Conservation (phyloP, 2,888 invertebrate species). For the Chrysina gloriosa region DNA sequence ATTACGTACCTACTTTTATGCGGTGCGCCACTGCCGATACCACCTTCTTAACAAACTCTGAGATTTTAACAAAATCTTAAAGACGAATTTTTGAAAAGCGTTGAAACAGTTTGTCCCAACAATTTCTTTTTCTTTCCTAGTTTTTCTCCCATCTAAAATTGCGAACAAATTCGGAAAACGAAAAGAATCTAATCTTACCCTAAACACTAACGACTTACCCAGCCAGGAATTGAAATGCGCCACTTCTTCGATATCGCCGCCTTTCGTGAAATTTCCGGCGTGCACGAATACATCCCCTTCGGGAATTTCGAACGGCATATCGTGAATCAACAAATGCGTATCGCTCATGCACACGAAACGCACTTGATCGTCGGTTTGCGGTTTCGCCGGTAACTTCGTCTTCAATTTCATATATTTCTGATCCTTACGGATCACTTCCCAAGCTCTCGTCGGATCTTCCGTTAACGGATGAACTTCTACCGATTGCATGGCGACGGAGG, state of each 20-base stretch:
- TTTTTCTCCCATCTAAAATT: not conserved
- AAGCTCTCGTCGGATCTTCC: constrained; percentile 78
- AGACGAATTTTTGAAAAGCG: too few species aligned
- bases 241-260: constrained; percentile 80
- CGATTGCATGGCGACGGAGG: constrained; percentile 11
- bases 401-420: constrained; percentile 77
- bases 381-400: constrained; percentile 69
- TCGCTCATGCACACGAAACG: constrained; percentile 89
- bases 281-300: constrained; percentile 85
- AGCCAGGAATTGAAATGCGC: constrained; percentile 82
- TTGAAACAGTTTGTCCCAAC: too few species aligned
- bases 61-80: too few species aligned
- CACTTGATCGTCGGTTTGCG: constrained; percentile 72
- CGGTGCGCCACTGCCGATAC: too few species aligned
- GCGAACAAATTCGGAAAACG: not conserved
- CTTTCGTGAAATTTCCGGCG: constrained; percentile 86
- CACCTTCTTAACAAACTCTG: too few species aligned
- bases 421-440: constrained; percentile 74
- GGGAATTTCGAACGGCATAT: constrained; percentile 77
- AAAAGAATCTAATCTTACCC: not conserved
- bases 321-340: constrained; percentile 79
- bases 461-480: constrained; percentile 70
- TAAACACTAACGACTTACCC: constrained; percentile 62
- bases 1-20: too few species aligned
- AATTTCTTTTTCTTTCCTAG: not conserved